Evolutionary conservation across 2,888 invertebrate genomes (phyloP).

Genomic region (Deroplatys truncata): DNA sequence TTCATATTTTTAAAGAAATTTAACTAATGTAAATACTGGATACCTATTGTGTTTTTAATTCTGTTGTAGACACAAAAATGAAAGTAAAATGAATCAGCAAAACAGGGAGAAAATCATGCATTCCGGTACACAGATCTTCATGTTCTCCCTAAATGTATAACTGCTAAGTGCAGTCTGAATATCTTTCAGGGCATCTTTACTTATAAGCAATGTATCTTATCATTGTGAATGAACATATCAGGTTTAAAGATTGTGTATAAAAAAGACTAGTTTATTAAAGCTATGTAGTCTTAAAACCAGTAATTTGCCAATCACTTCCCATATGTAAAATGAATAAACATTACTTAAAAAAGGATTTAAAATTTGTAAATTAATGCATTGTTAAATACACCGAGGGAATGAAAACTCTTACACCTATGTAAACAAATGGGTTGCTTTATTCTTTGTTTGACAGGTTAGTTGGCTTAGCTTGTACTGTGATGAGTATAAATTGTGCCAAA

Average conservation of each 20-base stretch:
- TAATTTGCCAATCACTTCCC: no score
- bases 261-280: background rate
- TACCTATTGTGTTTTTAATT: background rate
- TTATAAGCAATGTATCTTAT: background rate
- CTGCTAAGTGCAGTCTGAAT: background rate
- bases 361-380: background rate
- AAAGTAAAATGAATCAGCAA: background rate
- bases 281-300: background rate
- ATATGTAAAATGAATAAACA: background rate
- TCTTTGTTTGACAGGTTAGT: background rate
- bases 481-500: background rate
- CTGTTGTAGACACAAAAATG: background rate
- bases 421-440: background rate
- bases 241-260: background rate
- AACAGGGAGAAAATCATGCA: background rate
- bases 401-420: background rate
- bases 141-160: background rate
- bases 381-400: background rate
- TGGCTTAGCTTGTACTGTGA: background rate
- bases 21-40: background rate
- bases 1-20: background rate
- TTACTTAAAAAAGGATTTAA: background rate
- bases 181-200: background rate
- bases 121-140: background rate
- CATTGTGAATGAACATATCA: background rate